Evolutionary conservation across 2,113 vertebrate species (phyloP).

Genomic region (Plotosus lineatus): DNA sequence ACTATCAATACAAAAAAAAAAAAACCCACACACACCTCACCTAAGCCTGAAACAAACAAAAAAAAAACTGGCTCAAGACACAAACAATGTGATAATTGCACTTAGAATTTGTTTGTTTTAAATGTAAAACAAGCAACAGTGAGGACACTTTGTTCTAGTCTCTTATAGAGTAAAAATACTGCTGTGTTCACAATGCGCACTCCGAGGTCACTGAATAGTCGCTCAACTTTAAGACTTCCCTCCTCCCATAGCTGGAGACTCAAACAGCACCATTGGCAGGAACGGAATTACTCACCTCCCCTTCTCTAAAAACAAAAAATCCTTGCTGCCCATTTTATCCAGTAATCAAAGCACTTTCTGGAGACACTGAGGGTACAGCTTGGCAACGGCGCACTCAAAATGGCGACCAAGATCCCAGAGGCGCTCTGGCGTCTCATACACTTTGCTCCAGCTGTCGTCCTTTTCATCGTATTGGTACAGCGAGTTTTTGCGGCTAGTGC

Average conservation of each 20-base stretch:
- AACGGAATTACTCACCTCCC: conserved; percentile 55
- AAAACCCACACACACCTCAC: not conserved
- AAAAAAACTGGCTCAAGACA: conserved; percentile 70
- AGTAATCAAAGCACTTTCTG: conserved; percentile 92
- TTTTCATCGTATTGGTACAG: conserved; percentile 95
- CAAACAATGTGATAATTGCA: conserved; percentile 92
- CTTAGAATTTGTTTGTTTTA: conserved; percentile 78
- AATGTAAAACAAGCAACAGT: conserved; percentile 71
- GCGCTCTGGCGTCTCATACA: conserved; percentile 95
- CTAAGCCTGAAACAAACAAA: conserved; percentile 56
- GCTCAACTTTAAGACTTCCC: conserved; percentile 66
- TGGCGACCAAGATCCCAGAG: conserved; percentile 99
- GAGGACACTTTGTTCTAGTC: conserved; percentile 64
- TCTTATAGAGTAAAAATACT: conserved; percentile 66
- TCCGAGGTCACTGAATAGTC: conserved; percentile 74
- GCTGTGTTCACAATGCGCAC: conserved; percentile 80
- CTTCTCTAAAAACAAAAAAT: conserved; percentile 50
- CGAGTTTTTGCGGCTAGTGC: conserved; percentile 98
- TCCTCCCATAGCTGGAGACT: conserved; percentile 51
- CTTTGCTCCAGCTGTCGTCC: conserved; percentile 88
- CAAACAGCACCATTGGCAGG: conserved; percentile 69
- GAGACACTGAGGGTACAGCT: conserved; percentile 99
- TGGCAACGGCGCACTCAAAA: conserved; percentile 99
- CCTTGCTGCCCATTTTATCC: not conserved
- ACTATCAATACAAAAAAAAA: conserved; percentile 26